Base-by-base conservation (phyloP, 2,888 invertebrate genomes). In the Pristionchus maxplancki region DNA sequence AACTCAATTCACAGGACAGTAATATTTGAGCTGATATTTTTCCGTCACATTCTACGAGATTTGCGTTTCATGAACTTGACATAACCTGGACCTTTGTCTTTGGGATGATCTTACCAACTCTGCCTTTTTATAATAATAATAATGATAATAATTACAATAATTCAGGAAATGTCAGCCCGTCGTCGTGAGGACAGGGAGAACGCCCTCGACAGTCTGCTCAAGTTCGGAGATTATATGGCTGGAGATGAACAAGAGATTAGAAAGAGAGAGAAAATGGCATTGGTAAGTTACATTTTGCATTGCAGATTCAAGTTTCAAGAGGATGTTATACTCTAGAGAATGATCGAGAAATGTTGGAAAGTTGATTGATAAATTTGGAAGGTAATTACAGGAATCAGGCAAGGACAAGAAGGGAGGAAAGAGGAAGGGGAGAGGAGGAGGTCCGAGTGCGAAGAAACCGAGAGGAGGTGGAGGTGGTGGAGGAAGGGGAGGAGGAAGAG, bases 171-270 rank as follows among this genome's bases (percentile, higher is more conserved):
- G 50, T n/a, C 78, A 58, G 87, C 89, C 87, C 74, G 85, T 85
- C 50, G 86, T 88, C 88, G 87, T 86, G 88, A 86, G 89, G 90
- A 90, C 85, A 74, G 89, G 50, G 89, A 90, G 37, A 90, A 90
- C 58, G 91, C 92, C 50, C 90, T 93, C 62, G 93, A 93, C 84
- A 91, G 92, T 78, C 88, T 94, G 87, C 92, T 94, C 71, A 90
- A 90, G 86, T 94, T 93, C 88, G 94, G 94, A 83, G 91, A 93
- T 89, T 94, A 94, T 88, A 93, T 93, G 93, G 92, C 91, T 87
- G 88, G 92, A 74, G 91, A 90, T 44, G 92, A 91, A 89, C 91
- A 92, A 34, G 91, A 91, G 48, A 88, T 90, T 78, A 50, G 67
- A 62, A 88, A 81, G 62, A 78, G 89, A 40, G 44, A 90, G 89